Percentiles rank a stretch among this genome's conserved stretches.
Evolutionary conservation across 2,888 invertebrate genomes (phyloP).

Genomic region (Physocephala rufipes): DNA sequence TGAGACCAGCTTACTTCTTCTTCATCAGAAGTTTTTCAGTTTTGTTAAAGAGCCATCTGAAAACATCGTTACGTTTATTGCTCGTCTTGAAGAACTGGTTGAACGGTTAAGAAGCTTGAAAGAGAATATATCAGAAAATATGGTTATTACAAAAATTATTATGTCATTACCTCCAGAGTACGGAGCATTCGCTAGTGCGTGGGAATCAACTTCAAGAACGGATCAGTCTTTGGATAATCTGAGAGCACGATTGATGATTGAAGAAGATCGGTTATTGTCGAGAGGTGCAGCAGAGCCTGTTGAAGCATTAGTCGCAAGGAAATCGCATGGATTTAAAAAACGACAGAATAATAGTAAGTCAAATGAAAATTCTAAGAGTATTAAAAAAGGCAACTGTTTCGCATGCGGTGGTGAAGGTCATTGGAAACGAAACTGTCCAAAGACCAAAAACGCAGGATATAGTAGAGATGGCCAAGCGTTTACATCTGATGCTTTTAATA

Average conservation of each 20-base stretch:
- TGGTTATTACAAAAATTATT: no score
- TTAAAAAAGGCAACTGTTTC: background rate
- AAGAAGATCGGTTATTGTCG: no score
- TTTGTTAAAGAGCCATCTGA: conserved; percentile 17
- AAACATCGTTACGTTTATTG: conserved; percentile 6
- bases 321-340: no score
- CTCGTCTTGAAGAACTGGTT: conserved; percentile 7
- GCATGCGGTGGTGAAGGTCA: no score
- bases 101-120: conserved; percentile 3
- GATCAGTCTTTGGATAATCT: no score
- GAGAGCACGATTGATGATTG: no score
- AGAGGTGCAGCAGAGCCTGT: no score
- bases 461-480: background rate
- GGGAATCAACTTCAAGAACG: no score
- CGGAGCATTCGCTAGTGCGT: no score
- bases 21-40: conserved; percentile 4
- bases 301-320: no score
- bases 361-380: background rate
- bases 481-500: background rate
- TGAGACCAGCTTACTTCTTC: background rate
- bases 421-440: no score
- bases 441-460: background rate
- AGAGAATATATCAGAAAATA: conserved; percentile 3
- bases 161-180: no score
- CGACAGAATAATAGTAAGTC: background rate